These are phyloP conservation scores for Drosophila serrata DNA, from an alignment of 1,140 invertebrate species.

Conservation along the genomic window DNA sequence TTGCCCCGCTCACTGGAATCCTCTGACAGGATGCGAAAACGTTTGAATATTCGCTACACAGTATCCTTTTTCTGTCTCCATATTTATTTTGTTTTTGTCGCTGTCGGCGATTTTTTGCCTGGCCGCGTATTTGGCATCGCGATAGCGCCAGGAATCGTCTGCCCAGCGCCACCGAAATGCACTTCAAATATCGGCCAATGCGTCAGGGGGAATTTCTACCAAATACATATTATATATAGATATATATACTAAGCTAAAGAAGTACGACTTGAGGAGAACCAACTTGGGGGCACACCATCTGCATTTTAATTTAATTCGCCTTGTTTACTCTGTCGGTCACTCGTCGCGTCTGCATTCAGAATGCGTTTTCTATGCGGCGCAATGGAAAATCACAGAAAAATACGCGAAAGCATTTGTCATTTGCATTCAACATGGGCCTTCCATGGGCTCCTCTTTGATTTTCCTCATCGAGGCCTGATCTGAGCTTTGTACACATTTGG, in stretches of 20 bases:
- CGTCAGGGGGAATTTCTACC: constrained; percentile 61
- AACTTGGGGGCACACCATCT: constrained; percentile 39
- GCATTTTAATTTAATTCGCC: constrained; percentile 76
- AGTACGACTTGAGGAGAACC: constrained; percentile 8
- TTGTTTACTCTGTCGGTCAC: constrained; percentile 39
- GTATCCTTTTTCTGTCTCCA: constrained; percentile 31
- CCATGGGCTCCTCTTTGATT: constrained; percentile 44
- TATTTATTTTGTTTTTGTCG: constrained; percentile 49
- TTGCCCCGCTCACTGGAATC: constrained; percentile 68
- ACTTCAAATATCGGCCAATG: constrained; percentile 72
- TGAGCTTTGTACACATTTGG: constrained; percentile 4
- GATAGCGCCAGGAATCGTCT: constrained; percentile 71
- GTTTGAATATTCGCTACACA: constrained; percentile 56
- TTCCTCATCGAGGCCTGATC: constrained; percentile 17
- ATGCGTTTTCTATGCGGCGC: constrained; percentile 48
- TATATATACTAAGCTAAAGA: constrained; percentile 5
- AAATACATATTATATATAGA: neutral
- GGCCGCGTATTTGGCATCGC: constrained; percentile 63
- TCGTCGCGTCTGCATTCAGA: constrained; percentile 51
- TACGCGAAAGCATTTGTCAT: constrained; percentile 48
- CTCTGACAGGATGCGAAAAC: constrained; percentile 67
- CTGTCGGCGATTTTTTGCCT: constrained; percentile 64
- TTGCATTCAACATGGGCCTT: constrained; percentile 47
- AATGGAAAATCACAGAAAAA: constrained; percentile 49
- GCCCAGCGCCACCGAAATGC: constrained; percentile 38